Conservation (phyloP, 2,797 vertebrate species). For the Cossypha caffra region DNA sequence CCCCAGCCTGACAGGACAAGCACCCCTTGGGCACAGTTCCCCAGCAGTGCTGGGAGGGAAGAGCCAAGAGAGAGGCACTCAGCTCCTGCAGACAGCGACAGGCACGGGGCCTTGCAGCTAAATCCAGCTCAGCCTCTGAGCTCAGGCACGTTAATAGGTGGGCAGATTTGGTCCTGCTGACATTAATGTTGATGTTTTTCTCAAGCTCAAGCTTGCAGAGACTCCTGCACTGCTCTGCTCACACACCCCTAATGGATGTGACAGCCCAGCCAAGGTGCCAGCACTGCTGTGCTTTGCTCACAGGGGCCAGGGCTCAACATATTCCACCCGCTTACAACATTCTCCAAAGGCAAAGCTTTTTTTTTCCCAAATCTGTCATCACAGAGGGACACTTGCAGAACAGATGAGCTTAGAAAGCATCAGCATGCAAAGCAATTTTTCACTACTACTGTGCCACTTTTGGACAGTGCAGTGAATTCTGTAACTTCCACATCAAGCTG, state of each 20-base stretch:
- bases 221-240: background rate
- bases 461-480: background rate
- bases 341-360: background rate
- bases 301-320: background rate
- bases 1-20: background rate
- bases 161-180: background rate
- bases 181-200: background rate
- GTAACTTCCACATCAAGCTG: background rate
- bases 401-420: slow-evolving; percentile 40
- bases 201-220: background rate
- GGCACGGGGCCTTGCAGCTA: background rate
- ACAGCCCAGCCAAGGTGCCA: slow-evolving; percentile 14
- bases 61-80: background rate
- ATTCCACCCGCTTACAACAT: background rate
- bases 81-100: background rate
- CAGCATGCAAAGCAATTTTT: background rate
- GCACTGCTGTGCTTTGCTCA: fast-evolving
- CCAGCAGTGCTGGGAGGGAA: background rate
- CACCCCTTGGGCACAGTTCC: background rate
- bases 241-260: background rate
- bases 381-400: slow-evolving; percentile 13
- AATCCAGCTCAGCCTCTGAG: background rate
- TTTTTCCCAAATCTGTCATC: background rate
- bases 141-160: background rate
- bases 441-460: background rate